Base-by-base conservation (phyloP, 2,888 invertebrate species). In the Balanococcus diminutus region DNA sequence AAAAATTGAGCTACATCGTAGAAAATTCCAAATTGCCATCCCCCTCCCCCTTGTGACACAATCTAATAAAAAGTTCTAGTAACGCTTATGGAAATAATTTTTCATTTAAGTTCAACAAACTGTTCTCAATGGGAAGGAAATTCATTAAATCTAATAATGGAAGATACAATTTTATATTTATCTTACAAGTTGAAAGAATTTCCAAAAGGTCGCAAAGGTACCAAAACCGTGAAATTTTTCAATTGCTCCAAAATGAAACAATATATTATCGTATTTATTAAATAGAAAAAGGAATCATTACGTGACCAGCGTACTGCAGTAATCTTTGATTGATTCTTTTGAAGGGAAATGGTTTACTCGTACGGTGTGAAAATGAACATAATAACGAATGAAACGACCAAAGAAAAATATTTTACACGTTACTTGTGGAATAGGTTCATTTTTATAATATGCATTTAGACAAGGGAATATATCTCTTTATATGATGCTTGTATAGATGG, bases 301-400 rank as follows among this genome's bases (percentile, higher is more conserved):
- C 36, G 75, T 79, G 75, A 79, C 75, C 36, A 19, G 75, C 36
- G 75, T 79, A 79, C 75, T 79, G 36, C 75, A 8, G 75, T 79
- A 79, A 32, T 36, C 36, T 36, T 79, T 36, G 36, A 79, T 36
- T 36, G 36, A 79, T 79, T 36, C 75, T 79, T 36, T 79, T 36
- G 19, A 6, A 22, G n/a, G 11, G n/a, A 36, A 32, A 79, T 36
- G 8, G 36, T 36, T 79, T 16, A 5, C 2, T 46, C 46, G 46
- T 61, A 46, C 6, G 67, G 5, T 16, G 28, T 67, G 28, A 67
- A 67, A 67, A 28, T 67, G 67, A 67, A 67, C 28, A 16, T 67
- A n/a, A 67, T 28, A 67, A 67, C 67, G 14, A 14, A 28, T 67
- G 67, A 67, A 67, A 22, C 25, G 25, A 19, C 61, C 9, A 11